Base-by-base conservation (phyloP, 2,113 vertebrate species). In the Larimichthys polyactis region DNA sequence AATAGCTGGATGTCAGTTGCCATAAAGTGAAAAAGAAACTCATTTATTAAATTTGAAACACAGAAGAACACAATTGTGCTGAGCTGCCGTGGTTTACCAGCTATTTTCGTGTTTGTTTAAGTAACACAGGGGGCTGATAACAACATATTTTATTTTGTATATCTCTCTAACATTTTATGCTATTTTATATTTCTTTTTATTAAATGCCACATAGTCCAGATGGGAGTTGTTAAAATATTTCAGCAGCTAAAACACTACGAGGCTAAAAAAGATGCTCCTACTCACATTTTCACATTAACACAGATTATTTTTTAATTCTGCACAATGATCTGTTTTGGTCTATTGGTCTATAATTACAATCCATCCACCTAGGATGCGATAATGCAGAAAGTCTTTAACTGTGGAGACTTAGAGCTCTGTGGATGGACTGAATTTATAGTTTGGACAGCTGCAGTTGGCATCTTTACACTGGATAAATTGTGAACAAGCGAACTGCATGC, bases 201-300 rank as follows among this genome's bases (percentile, higher is more conserved):
- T 11, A 57, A 48, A 40, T 36, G 48, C 29, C 60, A 27, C 17
- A 17, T n/a, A 14, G 20, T 5, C 17, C 15, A 54, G 32, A 20
- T 5, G 49, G 36, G 11, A 55, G 22, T 24, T n/a, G 15, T 59
- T 7, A 8, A 14, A 49, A 22, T 24, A 14, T 51, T 14, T 55
- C 9, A 46, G 66, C 11, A 0, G 20, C 12, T 70, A 6, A 60
- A 15, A 29, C 15, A 22, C 16, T 6, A 16, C 43, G 69, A 44
- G 16, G 20, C 24, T 17, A 32, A 36, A 19, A 36, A 20, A 46
- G 17, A 43, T 24, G 17, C 22, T 10, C 22, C 16, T 2, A 10
- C 44, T 78, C 64, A 75, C 14, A 15, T 48, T 72, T 48, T 62
- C 17, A 68, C 55, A 55, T 75, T 49, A 58, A 51, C 24, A 29